Evolutionary conservation across 2,113 vertebrate species (phyloP).

Genomic region (Chiloscyllium plagiosum): DNA sequence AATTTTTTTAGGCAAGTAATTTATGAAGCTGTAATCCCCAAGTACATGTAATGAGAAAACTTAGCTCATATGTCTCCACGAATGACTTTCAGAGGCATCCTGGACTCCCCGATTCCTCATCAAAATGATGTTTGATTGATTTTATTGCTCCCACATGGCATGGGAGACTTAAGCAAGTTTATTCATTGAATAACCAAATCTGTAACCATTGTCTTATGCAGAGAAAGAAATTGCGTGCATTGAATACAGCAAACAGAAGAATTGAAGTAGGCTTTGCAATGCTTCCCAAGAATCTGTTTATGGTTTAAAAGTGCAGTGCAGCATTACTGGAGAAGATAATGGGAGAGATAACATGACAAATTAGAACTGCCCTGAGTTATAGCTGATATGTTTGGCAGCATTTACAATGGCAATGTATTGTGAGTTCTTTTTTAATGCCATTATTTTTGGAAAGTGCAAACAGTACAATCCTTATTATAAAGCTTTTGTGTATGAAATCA

Average conservation of each 20-base stretch:
- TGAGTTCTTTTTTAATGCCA: background rate
- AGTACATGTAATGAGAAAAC: background rate
- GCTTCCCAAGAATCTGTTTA: background rate
- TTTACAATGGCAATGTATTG: background rate
- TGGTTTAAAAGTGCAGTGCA: background rate
- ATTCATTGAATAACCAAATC: background rate
- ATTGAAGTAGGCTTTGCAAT: background rate
- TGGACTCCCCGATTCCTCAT: conserved; percentile 8
- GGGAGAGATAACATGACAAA: background rate
- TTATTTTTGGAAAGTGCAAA: background rate
- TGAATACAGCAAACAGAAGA: background rate
- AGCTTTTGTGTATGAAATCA: background rate
- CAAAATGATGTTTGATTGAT: conserved; percentile 28
- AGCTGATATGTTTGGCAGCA: background rate
- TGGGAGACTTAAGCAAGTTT: background rate
- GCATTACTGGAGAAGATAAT: background rate
- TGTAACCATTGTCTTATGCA: background rate
- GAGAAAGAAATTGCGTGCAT: background rate
- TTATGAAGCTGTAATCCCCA: conserved; percentile 19
- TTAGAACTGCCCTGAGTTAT: too few species aligned
- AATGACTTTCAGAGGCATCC: conserved; percentile 21
- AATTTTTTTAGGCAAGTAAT: background rate
- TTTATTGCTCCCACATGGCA: conserved; percentile 18
- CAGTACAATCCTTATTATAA: background rate
- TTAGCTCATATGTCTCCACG: conserved; percentile 22